A percentile compares a stretch with the other conserved stretches of the same genome.
Conservation (phyloP, 2,113 vertebrate genomes). For the Plotosus lineatus region DNA sequence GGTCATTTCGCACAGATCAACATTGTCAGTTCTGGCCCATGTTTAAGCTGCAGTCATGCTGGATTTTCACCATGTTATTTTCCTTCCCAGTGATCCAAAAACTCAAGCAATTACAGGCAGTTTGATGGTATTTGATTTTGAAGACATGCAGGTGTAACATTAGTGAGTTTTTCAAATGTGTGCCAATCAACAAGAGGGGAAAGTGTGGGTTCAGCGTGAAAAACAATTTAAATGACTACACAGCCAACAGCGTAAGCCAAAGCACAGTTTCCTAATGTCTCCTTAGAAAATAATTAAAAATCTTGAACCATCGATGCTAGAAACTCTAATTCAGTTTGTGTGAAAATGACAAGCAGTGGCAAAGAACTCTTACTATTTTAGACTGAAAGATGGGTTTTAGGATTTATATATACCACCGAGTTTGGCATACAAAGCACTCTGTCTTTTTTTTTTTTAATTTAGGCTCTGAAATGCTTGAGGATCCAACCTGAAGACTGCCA, state of each 20-base stretch:
- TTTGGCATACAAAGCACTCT: neutral
- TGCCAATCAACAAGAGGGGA: neutral
- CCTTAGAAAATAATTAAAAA: neutral
- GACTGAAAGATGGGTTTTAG: neutral
- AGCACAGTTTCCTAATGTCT: neutral
- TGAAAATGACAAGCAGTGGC: neutral
- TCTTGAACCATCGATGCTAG: neutral
- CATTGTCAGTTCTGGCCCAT: neutral
- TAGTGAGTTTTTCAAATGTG: neutral
- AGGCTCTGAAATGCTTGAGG: neutral
- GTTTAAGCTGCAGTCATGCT: conserved; percentile 6
- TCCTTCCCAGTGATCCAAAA: conserved; percentile 16
- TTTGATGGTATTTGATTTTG: conserved; percentile 16
- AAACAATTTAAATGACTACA: neutral
- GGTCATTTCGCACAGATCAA: neutral
- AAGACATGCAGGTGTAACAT: conserved; percentile 3
- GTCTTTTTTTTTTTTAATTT: neutral
- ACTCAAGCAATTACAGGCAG: conserved; percentile 4
- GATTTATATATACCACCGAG: no score
- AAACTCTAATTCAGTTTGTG: neutral
- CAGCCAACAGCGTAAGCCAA: neutral
- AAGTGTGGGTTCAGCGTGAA: neutral
- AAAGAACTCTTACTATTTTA: neutral
- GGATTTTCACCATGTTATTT: conserved; percentile 7
- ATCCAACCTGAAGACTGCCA: neutral